phyloP scores from a whole-genome alignment of 2,888 invertebrate genomes.

The Malthinus seriepunctatus region DNA sequence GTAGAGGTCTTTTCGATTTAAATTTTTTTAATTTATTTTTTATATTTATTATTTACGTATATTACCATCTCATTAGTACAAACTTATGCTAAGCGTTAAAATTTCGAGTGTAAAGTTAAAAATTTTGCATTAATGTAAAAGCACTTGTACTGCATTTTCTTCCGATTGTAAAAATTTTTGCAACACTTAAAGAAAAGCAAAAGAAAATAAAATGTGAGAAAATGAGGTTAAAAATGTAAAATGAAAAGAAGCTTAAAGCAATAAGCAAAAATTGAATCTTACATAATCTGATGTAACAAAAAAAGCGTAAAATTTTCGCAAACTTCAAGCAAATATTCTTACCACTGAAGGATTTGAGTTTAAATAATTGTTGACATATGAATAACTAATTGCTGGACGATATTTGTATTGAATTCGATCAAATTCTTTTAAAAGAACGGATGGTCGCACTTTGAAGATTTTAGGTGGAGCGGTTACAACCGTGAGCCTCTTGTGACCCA shows the following conservation, averaged over 20 bases:
- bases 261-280: not conserved
- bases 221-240: not conserved
- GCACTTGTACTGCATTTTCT: no score
- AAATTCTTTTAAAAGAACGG: slow-evolving; percentile 68
- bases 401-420: slow-evolving; percentile 70
- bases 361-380: slow-evolving; percentile 76
- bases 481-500: slow-evolving; percentile 62
- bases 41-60: no score
- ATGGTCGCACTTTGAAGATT: slow-evolving; percentile 65
- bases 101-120: no score
- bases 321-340: slow-evolving; percentile 48
- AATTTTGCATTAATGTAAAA: no score
- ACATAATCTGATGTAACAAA: not conserved
- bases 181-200: slow-evolving; percentile 8
- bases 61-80: no score
- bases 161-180: no score
- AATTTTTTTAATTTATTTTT: no score
- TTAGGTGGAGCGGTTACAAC: slow-evolving; percentile 63
- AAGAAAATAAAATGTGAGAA: not conserved
- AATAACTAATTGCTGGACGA: slow-evolving; percentile 64
- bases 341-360: slow-evolving; percentile 77
- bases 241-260: not conserved
- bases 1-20: no score
- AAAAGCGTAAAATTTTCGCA: not conserved
- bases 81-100: no score